phyloP scores from a whole-genome alignment of 2,888 invertebrate species.

The Caenorhabditis zanzibari region DNA sequence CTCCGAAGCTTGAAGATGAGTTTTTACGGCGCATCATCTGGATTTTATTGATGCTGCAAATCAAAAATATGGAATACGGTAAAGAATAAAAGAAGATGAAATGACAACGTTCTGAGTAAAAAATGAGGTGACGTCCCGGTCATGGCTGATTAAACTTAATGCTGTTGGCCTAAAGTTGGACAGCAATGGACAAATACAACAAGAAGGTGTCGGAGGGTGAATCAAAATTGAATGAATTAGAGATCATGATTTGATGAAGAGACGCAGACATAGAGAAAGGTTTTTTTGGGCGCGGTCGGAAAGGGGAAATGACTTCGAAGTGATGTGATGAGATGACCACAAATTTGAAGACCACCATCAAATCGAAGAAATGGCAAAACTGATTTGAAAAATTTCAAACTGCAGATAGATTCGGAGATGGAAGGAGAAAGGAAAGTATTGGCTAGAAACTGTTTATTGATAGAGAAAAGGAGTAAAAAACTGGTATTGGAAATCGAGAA shows the following conservation, averaged over 20 bases:
- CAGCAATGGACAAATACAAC: conserved; percentile 32
- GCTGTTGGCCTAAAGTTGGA: conserved; percentile 38
- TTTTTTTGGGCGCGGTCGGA: conserved; percentile 56
- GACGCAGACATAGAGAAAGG: conserved; percentile 34
- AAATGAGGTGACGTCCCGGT: conserved; percentile 24
- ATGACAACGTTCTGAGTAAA: neutral
- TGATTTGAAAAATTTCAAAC: conserved; percentile 9
- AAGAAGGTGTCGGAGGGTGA: conserved; percentile 41
- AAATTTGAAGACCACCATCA: conserved; percentile 16
- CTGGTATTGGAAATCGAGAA: conserved; percentile 48
- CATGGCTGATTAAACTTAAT: conserved; percentile 59
- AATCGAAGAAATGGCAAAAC: neutral
- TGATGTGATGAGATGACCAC: conserved; percentile 22
- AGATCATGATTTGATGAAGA: conserved; percentile 22
- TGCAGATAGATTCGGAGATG: conserved; percentile 8
- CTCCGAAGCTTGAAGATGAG: conserved; percentile 76
- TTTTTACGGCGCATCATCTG: conserved; percentile 79
- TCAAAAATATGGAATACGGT: neutral
- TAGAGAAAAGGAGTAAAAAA: conserved; percentile 23
- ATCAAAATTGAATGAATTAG: conserved; percentile 50
- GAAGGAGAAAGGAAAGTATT: neutral
- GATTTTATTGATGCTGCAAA: conserved; percentile 16
- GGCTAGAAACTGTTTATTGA: conserved; percentile 28
- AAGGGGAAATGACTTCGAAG: conserved; percentile 6
- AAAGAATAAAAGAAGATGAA: neutral